Percentiles rank a stretch among this genome's conserved stretches.
Evolutionary conservation across 2,113 vertebrate species (phyloP).

Genomic region (Psephotus haematonotus): DNA sequence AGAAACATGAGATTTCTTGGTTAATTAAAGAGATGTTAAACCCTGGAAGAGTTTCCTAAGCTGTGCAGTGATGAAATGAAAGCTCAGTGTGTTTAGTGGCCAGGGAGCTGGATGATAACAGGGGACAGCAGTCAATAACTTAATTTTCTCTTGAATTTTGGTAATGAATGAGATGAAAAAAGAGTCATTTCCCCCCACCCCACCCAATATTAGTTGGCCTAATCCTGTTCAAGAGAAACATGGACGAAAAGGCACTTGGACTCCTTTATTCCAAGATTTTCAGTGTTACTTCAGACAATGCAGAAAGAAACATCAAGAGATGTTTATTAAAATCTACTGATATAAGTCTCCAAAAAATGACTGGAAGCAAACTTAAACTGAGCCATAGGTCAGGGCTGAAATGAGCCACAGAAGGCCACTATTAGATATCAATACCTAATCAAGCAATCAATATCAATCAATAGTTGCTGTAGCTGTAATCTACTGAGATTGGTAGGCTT

Average conservation of each 20-base stretch:
- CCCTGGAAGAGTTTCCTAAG: not conserved
- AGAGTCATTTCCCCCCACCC: not conserved
- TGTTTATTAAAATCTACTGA: not conserved
- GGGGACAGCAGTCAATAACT: not conserved
- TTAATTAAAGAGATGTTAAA: conserved; percentile 40
- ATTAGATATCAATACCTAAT: not conserved
- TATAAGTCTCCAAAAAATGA: not conserved
- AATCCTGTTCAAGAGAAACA: not conserved
- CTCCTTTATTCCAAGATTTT: not conserved
- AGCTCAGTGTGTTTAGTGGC: not conserved
- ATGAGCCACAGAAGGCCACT: not conserved
- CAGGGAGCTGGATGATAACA: not conserved
- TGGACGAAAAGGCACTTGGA: not conserved
- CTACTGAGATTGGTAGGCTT: not conserved
- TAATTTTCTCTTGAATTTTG: not conserved
- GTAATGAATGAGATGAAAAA: not conserved
- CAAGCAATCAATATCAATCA: not conserved
- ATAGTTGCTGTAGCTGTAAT: not conserved
- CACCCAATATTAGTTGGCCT: not conserved
- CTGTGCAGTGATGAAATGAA: not conserved
- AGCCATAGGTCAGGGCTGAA: not conserved
- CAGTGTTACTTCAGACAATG: not conserved
- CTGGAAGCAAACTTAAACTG: not conserved
- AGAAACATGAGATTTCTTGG: not conserved
- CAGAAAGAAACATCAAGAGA: not conserved